Conservation (phyloP, 2,888 invertebrate species). For the Sesamia inferens region DNA sequence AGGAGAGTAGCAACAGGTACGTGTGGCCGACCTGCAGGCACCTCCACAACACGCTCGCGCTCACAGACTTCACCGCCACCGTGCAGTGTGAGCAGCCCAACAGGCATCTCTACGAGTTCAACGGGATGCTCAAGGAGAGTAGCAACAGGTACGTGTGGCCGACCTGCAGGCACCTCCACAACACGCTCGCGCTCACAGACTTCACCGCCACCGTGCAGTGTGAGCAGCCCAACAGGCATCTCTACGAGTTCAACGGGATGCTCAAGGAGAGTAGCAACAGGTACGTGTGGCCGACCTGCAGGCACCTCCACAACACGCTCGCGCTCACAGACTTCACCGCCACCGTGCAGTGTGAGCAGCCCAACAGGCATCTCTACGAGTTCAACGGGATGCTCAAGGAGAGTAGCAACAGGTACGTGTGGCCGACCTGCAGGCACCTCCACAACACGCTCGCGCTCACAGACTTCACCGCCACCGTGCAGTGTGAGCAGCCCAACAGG, state of each 20-base stretch:
- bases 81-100: constrained; percentile 99
- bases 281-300: constrained; percentile 85
- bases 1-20: constrained; percentile 94
- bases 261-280: constrained; percentile 93
- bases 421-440: constrained; percentile 77
- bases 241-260: constrained; percentile 99
- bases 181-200: constrained; percentile 92
- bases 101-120: constrained; percentile 98
- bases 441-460: constrained; percentile 93
- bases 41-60: constrained; percentile 92
- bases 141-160: constrained; percentile 91
- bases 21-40: constrained; percentile 71
- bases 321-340: constrained; percentile 93
- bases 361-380: constrained; percentile 98
- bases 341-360: constrained; percentile 98
- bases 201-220: constrained; percentile 97
- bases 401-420: constrained; percentile 92
- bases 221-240: constrained; percentile 98
- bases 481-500: constrained; percentile 98
- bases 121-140: constrained; percentile 95
- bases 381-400: constrained; percentile 97
- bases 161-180: constrained; percentile 87
- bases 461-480: constrained; percentile 94
- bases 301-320: constrained; percentile 91
- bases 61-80: constrained; percentile 93